Conservation (phyloP, 2,888 invertebrate species). For the Eurois occulta region DNA sequence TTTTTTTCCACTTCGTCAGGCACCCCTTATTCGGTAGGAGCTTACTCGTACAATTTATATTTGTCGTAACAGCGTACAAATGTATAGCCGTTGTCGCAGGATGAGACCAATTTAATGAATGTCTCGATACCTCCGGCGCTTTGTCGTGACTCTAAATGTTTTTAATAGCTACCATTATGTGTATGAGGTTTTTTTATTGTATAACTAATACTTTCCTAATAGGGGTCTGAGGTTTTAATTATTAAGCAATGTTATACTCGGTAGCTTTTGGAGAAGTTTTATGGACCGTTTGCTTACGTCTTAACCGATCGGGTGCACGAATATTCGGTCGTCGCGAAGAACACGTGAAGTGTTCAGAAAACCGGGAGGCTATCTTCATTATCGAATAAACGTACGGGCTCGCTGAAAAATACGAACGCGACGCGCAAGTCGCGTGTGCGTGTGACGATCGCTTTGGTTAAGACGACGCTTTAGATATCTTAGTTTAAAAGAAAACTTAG, state of each 20-base stretch:
- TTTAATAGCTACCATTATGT: conserved; percentile 69
- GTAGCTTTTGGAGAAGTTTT: not conserved
- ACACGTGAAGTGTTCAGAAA: not conserved
- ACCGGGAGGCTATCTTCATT: not conserved
- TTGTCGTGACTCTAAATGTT: conserved; percentile 74
- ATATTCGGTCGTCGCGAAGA: not conserved
- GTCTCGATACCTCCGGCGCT: conserved; percentile 69
- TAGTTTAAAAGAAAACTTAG: not conserved
- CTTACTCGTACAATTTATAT: conserved; percentile 74
- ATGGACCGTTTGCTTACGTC: not conserved
- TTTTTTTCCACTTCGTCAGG: conserved; percentile 82
- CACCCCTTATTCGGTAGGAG: conserved; percentile 82
- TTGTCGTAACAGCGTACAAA: conserved; percentile 74
- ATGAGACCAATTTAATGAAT: conserved; percentile 82
- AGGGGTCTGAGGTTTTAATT: not conserved
- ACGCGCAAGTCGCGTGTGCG: not conserved
- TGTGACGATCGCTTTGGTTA: not conserved
- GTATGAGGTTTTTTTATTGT: too few species aligned
- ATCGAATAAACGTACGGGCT: not conserved
- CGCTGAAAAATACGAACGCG: not conserved
- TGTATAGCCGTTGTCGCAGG: conserved; percentile 76
- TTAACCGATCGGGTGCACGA: not conserved
- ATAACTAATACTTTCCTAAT: not conserved
- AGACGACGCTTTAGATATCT: not conserved
- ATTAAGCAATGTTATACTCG: not conserved